Evolutionary conservation across 1,140 invertebrate genomes (phyloP).

Genomic region (Platorchestia sp.): DNA sequence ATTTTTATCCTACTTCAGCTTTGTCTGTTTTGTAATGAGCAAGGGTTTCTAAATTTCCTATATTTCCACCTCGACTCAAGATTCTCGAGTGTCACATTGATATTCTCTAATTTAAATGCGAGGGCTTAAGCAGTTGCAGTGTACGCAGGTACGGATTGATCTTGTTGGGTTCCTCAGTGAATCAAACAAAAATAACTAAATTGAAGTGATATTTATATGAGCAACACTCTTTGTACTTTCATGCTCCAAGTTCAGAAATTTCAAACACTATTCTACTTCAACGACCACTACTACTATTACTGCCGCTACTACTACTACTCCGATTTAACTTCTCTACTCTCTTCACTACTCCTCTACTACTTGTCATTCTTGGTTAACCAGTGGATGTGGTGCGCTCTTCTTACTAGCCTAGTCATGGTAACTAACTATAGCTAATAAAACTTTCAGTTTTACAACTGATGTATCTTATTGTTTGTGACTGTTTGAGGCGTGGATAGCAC

Average conservation of each 20-base stretch:
- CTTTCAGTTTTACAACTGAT: constrained; percentile 46
- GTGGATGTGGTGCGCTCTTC: constrained; percentile 54
- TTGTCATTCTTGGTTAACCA: constrained; percentile 50
- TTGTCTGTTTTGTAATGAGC: background rate
- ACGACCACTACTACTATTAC: background rate
- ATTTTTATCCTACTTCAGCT: background rate
- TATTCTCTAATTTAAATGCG: background rate
- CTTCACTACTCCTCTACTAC: constrained; percentile 37
- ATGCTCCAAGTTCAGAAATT: background rate
- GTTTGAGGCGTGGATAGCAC: constrained; percentile 47
- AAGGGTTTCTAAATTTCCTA: background rate
- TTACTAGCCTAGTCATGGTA: constrained; percentile 53
- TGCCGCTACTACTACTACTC: background rate
- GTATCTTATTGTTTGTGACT: constrained; percentile 11
- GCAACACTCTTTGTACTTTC: background rate
- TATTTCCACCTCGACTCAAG: background rate
- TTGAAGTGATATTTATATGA: background rate
- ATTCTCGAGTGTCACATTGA: background rate
- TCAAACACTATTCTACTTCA: background rate
- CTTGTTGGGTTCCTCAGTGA: background rate
- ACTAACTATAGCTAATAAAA: constrained; percentile 28
- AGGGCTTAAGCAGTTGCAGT: background rate
- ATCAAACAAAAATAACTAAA: background rate
- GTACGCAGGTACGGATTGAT: background rate
- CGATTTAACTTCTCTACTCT: constrained; percentile 2